Conservation (phyloP, 2,113 vertebrate species). For the Buteo buteo region DNA sequence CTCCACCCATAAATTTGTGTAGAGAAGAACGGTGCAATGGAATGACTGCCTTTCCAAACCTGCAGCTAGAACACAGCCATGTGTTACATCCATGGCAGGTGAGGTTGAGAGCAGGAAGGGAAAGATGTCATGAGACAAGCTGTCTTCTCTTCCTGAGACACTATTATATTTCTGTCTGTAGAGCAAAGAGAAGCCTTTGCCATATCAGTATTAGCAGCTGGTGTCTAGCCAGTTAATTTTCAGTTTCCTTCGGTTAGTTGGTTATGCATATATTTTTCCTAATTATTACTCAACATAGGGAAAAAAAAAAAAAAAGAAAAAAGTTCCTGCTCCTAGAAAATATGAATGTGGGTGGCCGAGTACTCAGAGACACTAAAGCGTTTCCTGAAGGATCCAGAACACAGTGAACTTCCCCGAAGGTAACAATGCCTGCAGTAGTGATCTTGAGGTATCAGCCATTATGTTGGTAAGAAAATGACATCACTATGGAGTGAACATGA, state of each 20-base stretch:
- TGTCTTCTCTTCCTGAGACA: background rate
- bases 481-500: background rate
- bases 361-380: background rate
- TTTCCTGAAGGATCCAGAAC: background rate
- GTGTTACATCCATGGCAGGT: background rate
- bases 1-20: background rate
- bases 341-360: background rate
- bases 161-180: background rate
- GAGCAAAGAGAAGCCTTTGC: background rate
- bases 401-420: background rate
- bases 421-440: background rate
- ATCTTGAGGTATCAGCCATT: background rate
- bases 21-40: rapidly evolving
- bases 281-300: background rate
- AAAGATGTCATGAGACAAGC: background rate
- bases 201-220: background rate
- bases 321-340: background rate
- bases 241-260: background rate
- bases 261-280: background rate
- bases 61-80: background rate
- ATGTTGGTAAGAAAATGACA: background rate
- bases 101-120: background rate
- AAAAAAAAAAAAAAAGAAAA: background rate
- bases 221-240: background rate
- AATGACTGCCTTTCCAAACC: background rate